Percentiles rank a stretch among this genome's conserved stretches.
phyloP scores from a whole-genome alignment of 2,797 vertebrate species.

The Eospalax fontanierii region DNA sequence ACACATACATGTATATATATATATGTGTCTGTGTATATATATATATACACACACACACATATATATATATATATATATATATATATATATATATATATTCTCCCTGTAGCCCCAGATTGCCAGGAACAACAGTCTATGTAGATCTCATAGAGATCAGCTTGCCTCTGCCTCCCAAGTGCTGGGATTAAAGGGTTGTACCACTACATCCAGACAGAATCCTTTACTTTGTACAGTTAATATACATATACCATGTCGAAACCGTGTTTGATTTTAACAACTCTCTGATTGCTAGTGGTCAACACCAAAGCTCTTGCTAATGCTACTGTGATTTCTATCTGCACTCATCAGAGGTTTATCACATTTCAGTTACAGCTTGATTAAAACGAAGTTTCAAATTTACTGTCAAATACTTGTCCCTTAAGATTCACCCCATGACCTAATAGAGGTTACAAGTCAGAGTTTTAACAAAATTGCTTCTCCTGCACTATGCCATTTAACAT shows the following conservation, averaged over 20 bases:
- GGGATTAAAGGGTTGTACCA: no score
- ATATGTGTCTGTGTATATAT: no score
- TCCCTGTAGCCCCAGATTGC: no score
- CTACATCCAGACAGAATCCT: no score
- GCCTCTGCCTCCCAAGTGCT: no score
- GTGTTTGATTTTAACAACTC: not conserved
- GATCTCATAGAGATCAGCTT: no score
- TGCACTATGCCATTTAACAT: not conserved
- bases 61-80: no score
- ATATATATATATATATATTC: no score
- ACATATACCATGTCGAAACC: not conserved
- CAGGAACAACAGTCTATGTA: no score
- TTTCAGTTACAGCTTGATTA: constrained; percentile 16
- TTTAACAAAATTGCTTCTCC: not conserved
- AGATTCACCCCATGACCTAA: not conserved
- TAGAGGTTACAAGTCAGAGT: not conserved
- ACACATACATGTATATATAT: not conserved
- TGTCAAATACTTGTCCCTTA: not conserved
- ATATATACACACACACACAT: no score
- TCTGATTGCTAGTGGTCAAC: constrained; percentile 22
- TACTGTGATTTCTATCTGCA: not conserved
- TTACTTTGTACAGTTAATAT: not conserved
- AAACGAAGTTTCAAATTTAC: constrained; percentile 47
- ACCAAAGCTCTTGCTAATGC: not conserved
- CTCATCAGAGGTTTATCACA: not conserved